A percentile compares a stretch with the other conserved stretches of the same genome.
These are phyloP conservation scores for Bradypodion pumilum DNA, from an alignment of 2,797 vertebrate species.

Conservation along the genomic window DNA sequence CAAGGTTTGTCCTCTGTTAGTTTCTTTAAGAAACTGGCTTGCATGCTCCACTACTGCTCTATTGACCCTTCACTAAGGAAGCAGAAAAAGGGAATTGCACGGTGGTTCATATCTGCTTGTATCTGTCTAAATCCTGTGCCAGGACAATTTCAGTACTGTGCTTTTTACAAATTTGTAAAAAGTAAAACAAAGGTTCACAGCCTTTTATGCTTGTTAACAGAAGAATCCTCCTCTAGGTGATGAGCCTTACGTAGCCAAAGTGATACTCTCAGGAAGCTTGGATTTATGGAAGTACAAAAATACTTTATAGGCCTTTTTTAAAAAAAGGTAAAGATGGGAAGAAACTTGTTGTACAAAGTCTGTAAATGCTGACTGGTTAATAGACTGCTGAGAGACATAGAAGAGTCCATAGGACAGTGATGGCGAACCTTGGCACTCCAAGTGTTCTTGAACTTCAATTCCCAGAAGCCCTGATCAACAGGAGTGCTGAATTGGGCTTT, in stretches of 20 bases:
- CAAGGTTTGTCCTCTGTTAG: not conserved
- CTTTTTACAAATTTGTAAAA: not conserved
- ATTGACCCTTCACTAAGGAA: not conserved
- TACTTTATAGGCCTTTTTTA: not conserved
- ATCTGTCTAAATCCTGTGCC: not conserved
- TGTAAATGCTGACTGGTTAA: not conserved
- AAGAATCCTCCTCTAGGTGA: not conserved
- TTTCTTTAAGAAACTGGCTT: not conserved
- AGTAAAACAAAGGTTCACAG: not conserved
- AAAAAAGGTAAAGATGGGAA: not conserved
- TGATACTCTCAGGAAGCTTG: not conserved
- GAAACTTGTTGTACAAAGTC: not conserved
- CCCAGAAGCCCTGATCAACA: too few relatives aligned
- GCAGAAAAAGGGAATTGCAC: not conserved
- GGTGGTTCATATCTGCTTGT: not conserved
- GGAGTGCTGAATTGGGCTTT: too few relatives aligned
- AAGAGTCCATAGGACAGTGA: too few relatives aligned
- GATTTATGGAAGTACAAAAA: not conserved
- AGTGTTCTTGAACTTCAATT: too few relatives aligned
- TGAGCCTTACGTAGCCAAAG: not conserved
- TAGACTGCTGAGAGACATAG: not conserved
- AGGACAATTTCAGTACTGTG: not conserved
- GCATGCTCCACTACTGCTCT: not conserved
- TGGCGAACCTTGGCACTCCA: too few relatives aligned
- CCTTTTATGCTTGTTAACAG: not conserved